Evolutionary conservation across 2,888 invertebrate species (phyloP).

Genomic region (Myopa tessellatipennis): DNA sequence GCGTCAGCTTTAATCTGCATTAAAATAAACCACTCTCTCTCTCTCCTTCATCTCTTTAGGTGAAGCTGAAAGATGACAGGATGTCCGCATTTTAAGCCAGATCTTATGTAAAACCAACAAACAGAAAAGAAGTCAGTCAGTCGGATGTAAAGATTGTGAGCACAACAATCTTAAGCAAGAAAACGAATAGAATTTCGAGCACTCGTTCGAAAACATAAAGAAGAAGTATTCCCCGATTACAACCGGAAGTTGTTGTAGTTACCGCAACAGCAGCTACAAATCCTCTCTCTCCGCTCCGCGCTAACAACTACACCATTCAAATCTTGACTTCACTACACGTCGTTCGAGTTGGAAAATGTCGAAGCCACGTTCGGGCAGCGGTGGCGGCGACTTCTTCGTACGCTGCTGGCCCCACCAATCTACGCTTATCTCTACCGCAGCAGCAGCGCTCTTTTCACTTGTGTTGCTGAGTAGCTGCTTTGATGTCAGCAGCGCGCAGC

Average conservation of each 20-base stretch:
- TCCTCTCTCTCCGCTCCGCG: background rate
- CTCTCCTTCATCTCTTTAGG: background rate
- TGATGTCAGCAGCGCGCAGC: conserved; percentile 46
- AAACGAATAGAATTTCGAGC: conserved; percentile 4
- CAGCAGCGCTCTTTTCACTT: conserved; percentile 41
- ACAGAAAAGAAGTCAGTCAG: background rate
- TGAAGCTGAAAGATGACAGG: conserved; percentile 10
- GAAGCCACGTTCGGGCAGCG: conserved; percentile 47
- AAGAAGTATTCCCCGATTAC: conserved; percentile 44
- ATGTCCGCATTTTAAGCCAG: background rate
- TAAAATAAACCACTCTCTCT: background rate
- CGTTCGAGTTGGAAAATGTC: conserved; percentile 42
- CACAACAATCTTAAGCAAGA: conserved; percentile 9
- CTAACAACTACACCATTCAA: conserved; percentile 19
- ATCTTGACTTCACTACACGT: conserved; percentile 29
- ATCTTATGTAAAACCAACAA: conserved; percentile 8
- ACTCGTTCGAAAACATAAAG: background rate
- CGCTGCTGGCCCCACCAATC: conserved; percentile 39
- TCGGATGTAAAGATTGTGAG: conserved; percentile 18
- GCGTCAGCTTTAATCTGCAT: background rate
- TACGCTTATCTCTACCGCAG: conserved; percentile 47
- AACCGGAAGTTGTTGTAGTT: conserved; percentile 51
- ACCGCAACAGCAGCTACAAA: conserved; percentile 4
- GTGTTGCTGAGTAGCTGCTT: conserved; percentile 44
- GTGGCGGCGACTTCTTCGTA: conserved; percentile 37